Evolutionary conservation across 2,888 invertebrate genomes (phyloP), one percentile per base, ranked within the genome.

Genomic region (Melieria crassipennis): DNA sequence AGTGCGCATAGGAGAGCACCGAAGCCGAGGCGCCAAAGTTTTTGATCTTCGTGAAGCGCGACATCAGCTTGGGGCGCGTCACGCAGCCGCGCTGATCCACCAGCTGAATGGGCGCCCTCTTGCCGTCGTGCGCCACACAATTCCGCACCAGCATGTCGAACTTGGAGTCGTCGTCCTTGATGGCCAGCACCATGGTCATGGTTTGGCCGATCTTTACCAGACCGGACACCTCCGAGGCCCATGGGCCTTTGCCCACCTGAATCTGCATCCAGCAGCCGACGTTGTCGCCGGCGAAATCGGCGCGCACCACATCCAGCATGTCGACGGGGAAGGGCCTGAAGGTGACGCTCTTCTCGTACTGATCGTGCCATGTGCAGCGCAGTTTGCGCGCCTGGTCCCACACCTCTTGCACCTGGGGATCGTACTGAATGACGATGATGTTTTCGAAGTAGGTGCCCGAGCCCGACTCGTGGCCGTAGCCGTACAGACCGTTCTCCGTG

Each of bases 251-350:
- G 56, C 96, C 96, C 4, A 96, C 95, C 89, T 97, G 97, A 77
- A 97, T 97, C 84, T 97, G 96, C 97, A 97, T 97, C 97, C 97
- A 97, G 87, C 97, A 97, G 16, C 96, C 96, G 3, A 97, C 96
- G 82, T 97, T 97, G 81, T 97, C 97, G 0, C 97, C 97, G 71
- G 96, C 96, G 78, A 97, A 97, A 81, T 97, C 96, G 4, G 97
- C 96, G 67, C 96, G 88, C n/a, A 97, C 96, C 5, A 97, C 96
- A 85, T 97, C 96, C 68, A 97, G 83, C 96, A 96, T 97, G 84
- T 97, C 97, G 1, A 97, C 97, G 0, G 96, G 96, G 91, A 97
- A 97, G 0, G 97, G 96, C 68, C 96, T 88, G 88, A 97, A 97
- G 0, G 97, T 96, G 0, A 97, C 97, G 5, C 96, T 95, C 84